phyloP scores from a whole-genome alignment of 2,888 invertebrate species.

The Notodonta ziczac region DNA sequence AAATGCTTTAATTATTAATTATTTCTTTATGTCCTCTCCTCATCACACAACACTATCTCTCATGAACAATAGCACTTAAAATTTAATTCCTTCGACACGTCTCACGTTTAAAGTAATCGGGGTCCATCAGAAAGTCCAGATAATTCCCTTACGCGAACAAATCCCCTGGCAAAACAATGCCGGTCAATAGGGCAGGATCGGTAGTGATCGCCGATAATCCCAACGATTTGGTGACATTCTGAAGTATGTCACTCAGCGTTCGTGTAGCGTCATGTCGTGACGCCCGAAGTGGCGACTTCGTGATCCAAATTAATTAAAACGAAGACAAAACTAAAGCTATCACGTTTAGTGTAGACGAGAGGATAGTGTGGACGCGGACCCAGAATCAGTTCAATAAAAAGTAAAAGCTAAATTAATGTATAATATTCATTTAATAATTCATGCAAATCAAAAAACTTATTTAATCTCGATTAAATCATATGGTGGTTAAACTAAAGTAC shows the following conservation, averaged over 20 bases:
- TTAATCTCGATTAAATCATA: no score
- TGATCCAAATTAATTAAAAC: constrained; percentile 85
- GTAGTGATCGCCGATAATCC: constrained; percentile 70
- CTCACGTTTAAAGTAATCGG: constrained; percentile 35
- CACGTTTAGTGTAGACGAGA: constrained; percentile 70
- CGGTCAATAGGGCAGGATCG: constrained; percentile 45
- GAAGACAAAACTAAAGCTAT: constrained; percentile 79
- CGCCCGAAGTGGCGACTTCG: constrained; percentile 82
- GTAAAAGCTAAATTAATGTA: no score
- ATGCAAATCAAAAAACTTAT: no score
- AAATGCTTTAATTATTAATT: background rate
- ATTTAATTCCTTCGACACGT: constrained; percentile 43
- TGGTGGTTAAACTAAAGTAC: no score
- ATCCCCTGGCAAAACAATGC: constrained; percentile 51
- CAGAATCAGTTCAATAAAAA: no score
- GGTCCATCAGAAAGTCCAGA: constrained; percentile 30
- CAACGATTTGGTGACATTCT: constrained; percentile 79
- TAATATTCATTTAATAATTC: no score
- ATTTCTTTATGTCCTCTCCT: background rate
- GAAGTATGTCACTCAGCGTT: constrained; percentile 80
- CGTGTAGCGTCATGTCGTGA: constrained; percentile 76
- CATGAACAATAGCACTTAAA: constrained; percentile 18
- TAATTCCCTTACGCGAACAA: constrained; percentile 53
- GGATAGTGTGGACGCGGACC: constrained; percentile 59
- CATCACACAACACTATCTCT: background rate